Evolutionary conservation across 2,888 invertebrate species (phyloP), one percentile per base, ranked within the genome.

Genomic region (Cryptus viduatorius): DNA sequence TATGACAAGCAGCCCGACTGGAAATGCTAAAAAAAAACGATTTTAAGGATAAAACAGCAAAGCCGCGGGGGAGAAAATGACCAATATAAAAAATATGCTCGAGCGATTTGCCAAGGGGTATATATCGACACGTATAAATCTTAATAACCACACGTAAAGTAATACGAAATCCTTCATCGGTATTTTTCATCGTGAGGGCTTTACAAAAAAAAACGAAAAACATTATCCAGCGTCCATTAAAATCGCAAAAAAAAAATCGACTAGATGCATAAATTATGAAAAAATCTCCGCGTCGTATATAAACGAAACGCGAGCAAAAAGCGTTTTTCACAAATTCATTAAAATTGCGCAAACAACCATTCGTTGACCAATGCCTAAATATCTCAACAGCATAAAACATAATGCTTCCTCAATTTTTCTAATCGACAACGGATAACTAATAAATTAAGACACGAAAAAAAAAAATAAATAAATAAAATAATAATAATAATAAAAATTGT

Each of bases 61-160:
- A 42, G 71, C 46, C 68, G 56, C 48, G 77, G 73, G 77, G 69
- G 69, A 69, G 71, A 83, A 81, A 88, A 86, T 87, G 90, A 89
- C 90, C 91, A 90, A 90, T 90, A 82, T 88, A 88, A 37, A 37
- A 37, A 37, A 86, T 81, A 87, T 72, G 87, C 87, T 85, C 83
- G 81, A 80, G 85, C 79, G 64, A 84, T 83, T 87, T 85, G 84
- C 86, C 83, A 86, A 83, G 85, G 83, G 80, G 48, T 48, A 48
- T 78, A 82, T 85, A 72, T 82, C 71, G 78, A 81, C 72, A 77
- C 81, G 68, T 81, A 69, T 76, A 64, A 19, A 65, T 65, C 29
- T 37, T 50, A 64, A 79, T 79, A 53, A 76, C 67, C 76, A 50
- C 37, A 8, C 37, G 61, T 85, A 82, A 76, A 76, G 69, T 68